Evolutionary conservation across 2,797 vertebrate species (phyloP).

Genomic region (Acipenser oxyrinchus): DNA sequence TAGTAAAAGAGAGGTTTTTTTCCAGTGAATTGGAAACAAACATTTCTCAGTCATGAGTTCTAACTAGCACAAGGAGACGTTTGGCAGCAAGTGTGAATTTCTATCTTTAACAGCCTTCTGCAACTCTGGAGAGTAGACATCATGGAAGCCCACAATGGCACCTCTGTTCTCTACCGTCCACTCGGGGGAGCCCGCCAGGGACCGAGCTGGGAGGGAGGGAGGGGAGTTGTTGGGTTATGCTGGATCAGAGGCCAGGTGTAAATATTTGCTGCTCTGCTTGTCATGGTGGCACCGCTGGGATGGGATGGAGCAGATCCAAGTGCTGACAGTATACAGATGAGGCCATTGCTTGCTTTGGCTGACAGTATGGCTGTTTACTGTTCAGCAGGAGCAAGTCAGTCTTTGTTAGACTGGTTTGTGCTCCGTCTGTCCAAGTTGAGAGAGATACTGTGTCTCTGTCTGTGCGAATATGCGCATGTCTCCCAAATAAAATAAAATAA

Average conservation of each 20-base stretch:
- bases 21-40: slow-evolving; percentile 3
- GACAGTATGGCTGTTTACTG: slow-evolving; percentile 32
- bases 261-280: slow-evolving; percentile 74
- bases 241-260: slow-evolving; percentile 47
- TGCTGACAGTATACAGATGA: slow-evolving; percentile 62
- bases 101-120: slow-evolving; percentile 44
- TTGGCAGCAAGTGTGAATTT: slow-evolving; percentile 19
- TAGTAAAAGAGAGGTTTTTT: too few species aligned
- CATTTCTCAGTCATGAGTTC: not conserved
- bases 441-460: too few species aligned
- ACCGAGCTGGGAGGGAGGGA: slow-evolving; percentile 11
- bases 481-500: too few species aligned
- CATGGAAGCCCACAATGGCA: slow-evolving; percentile 48
- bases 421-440: slow-evolving; percentile 24
- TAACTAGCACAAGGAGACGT: not conserved
- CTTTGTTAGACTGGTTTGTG: slow-evolving; percentile 21
- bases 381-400: slow-evolving; percentile 31
- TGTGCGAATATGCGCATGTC: too few species aligned
- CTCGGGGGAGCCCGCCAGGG: not conserved
- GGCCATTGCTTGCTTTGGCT: slow-evolving; percentile 26
- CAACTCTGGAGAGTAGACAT: slow-evolving; percentile 42
- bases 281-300: slow-evolving; percentile 52
- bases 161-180: slow-evolving; percentile 48
- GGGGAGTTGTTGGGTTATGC: slow-evolving; percentile 22
- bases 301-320: slow-evolving; percentile 41